A percentile compares a stretch with the other conserved stretches of the same genome.
These are phyloP conservation scores for Drosophila siamana DNA, from an alignment of 2,888 invertebrate genomes.

Conservation along the genomic window DNA sequence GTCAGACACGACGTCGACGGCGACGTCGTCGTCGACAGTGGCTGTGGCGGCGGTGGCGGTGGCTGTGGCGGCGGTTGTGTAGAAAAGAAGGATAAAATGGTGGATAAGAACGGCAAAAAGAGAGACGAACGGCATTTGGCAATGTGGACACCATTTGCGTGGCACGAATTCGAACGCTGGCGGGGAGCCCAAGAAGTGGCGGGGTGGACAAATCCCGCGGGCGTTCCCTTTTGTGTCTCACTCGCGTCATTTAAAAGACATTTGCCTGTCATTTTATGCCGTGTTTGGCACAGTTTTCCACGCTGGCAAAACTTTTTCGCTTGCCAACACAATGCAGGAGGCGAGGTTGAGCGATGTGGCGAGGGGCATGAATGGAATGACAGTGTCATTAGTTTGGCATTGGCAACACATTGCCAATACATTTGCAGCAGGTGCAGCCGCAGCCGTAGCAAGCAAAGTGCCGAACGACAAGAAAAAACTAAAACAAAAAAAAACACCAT, in stretches of 20 bases:
- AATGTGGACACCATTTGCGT: constrained; percentile 45
- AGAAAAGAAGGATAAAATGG: constrained; percentile 8
- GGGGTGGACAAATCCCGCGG: constrained; percentile 68
- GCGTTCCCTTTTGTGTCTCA: constrained; percentile 80
- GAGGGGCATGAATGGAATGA: constrained; percentile 35
- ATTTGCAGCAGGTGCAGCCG: constrained; percentile 75
- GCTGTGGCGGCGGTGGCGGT: neutral
- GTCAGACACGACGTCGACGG: constrained; percentile 67
- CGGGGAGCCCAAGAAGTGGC: neutral
- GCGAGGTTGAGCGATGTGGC: constrained; percentile 13
- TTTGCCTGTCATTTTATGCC: constrained; percentile 84
- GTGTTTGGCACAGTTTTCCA: constrained; percentile 78
- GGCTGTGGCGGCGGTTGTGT: neutral
- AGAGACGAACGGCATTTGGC: constrained; percentile 35
- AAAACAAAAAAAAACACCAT: constrained; percentile 20
- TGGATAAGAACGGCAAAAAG: constrained; percentile 8
- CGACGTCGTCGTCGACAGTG: neutral
- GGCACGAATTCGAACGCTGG: neutral
- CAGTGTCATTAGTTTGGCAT: constrained; percentile 77
- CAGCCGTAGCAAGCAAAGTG: constrained; percentile 12
- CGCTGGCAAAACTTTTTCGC: constrained; percentile 55
- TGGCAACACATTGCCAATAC: constrained; percentile 79
- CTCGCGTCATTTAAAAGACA: constrained; percentile 83
- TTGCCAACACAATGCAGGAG: constrained; percentile 61
- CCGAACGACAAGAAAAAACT: constrained; percentile 4